Percentiles rank a stretch among this genome's conserved stretches.
Conservation (phyloP, 2,797 vertebrate species). For the Spinibarbus caldwelli region DNA sequence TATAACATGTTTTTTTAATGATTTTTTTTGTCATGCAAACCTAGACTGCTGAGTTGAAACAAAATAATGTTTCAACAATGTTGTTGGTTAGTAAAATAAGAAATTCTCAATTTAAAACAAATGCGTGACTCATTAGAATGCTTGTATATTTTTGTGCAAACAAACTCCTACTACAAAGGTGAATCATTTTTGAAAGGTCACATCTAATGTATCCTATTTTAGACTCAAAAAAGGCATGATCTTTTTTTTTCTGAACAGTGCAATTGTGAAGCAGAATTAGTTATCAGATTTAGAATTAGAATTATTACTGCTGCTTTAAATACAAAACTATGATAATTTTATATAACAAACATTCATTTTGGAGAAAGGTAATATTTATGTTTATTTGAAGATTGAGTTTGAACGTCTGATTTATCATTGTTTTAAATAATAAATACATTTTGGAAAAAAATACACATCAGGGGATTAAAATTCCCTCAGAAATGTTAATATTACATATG, state of each 20-base stretch:
- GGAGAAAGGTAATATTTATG: background rate
- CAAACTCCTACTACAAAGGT: background rate
- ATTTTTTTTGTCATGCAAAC: background rate
- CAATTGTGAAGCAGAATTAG: background rate
- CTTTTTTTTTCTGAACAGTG: conserved; percentile 6
- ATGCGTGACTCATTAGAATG: background rate
- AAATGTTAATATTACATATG: no score
- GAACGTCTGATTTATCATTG: background rate
- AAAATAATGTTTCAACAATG: background rate
- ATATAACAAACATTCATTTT: background rate
- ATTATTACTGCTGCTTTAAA: background rate
- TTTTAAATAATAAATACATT: background rate
- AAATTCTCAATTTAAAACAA: background rate
- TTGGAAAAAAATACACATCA: background rate
- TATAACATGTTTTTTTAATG: background rate
- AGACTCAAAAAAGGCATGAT: background rate
- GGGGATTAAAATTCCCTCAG: background rate
- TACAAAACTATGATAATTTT: background rate
- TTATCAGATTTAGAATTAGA: background rate
- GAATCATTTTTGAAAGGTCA: background rate
- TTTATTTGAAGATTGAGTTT: background rate
- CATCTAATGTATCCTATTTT: background rate
- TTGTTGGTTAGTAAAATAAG: background rate
- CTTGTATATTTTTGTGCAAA: background rate
- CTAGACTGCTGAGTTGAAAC: background rate